Evolutionary conservation across 2,113 vertebrate species (phyloP), one percentile per base, ranked within the genome.

Genomic region (Thinocorus orbignyianus): DNA sequence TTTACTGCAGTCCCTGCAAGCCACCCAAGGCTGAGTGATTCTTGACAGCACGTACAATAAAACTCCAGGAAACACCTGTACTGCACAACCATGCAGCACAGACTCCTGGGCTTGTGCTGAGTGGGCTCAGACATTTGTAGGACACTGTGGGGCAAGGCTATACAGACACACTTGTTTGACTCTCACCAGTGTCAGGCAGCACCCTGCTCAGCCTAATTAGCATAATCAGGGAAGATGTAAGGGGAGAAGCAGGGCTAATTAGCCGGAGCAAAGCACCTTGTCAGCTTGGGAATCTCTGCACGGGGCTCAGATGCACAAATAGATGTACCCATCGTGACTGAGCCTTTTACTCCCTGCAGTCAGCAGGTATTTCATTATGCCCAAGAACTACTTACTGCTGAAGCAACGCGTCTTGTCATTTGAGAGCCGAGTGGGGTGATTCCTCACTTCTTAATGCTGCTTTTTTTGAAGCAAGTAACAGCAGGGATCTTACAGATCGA

Each of bases 211-310:
- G 61, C 14, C 42, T 74, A 70, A 93, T 97, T 71, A 91, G 64
- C 80, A 91, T 61, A 81, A 92, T 73, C 89, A 95, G 81, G 57
- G 83, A 89, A 69, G 73, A 91, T 41, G 69, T 78, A 91, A 93
- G 33, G 55, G 76, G 55, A 93, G 81, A 93, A 95, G 52, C 13
- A 12, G 52, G 24, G 52, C 65, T 97, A 91, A 92, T 95, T 92
- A 95, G 72, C 84, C 65, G 5, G 15, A 76, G 91, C 70, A 92
- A 95, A 93, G 91, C 70, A 96, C 81, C 84, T 81, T 89, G 89
- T 89, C 89, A 91, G 86, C 78, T 69, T 91, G 83, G 88, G 81
- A 93, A 87, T 89, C 91, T 91, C 91, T 71, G 87, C 89, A 61
- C 9, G 2, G 57, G 62, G 81, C 74, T 91, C 17, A 1, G 86